phyloP scores from a whole-genome alignment of 2,113 vertebrate species.

The Lophius piscatorius region DNA sequence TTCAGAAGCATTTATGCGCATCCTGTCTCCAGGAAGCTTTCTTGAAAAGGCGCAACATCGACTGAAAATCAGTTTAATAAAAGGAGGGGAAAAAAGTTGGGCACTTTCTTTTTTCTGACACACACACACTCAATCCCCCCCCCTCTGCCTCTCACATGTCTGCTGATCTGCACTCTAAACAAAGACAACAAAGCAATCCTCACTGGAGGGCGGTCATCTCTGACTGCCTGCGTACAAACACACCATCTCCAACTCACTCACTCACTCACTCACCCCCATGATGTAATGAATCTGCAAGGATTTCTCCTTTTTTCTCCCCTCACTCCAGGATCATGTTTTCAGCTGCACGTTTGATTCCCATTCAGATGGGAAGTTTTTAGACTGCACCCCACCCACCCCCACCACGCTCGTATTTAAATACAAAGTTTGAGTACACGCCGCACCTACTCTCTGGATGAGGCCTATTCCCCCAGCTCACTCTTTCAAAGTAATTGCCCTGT shows the following conservation, averaged over 20 bases:
- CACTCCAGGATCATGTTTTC: constrained; percentile 31
- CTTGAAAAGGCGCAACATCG: constrained; percentile 17
- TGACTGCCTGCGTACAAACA: constrained; percentile 26
- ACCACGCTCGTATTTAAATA: constrained; percentile 32
- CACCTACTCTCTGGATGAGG: constrained; percentile 65
- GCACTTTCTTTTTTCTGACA: not conserved
- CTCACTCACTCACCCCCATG: constrained; percentile 32
- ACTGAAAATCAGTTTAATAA: constrained; percentile 9
- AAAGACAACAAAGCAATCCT: constrained; percentile 74
- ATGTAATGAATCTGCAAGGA: constrained; percentile 74
- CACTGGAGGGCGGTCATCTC: constrained; percentile 59
- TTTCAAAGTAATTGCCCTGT: constrained; percentile 75
- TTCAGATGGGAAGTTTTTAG: constrained; percentile 43
- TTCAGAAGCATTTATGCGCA: constrained; percentile 28
- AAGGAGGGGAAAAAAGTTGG: too few species aligned
- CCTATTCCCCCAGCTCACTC: constrained; percentile 61
- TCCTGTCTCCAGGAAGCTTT: constrained; percentile 27
- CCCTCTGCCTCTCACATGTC: constrained; percentile 41
- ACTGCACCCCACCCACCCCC: constrained; percentile 12
- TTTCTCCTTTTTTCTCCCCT: constrained; percentile 20
- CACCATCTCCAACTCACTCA: too few species aligned
- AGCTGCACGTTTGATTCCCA: constrained; percentile 49
- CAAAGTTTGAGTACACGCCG: constrained; percentile 44
- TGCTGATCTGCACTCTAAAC: constrained; percentile 60
- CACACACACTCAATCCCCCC: constrained; percentile 5